Conservation (phyloP, 1,140 invertebrate species). For the Amphibalanus amphitrite region DNA sequence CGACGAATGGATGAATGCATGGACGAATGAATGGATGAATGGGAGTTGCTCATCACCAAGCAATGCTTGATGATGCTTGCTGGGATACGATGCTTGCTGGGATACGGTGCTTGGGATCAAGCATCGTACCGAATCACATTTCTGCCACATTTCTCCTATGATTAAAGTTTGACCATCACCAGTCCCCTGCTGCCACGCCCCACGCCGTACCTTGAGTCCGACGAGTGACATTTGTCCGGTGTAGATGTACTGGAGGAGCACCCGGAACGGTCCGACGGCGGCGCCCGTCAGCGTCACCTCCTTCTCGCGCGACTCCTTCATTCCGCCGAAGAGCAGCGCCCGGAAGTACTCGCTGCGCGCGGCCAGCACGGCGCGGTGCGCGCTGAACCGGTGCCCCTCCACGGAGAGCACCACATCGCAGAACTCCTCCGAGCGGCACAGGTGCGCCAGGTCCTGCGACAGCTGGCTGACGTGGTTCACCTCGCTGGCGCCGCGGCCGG, state of each 20-base stretch:
- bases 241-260: constrained; percentile 86
- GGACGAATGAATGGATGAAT: no score
- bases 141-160: no score
- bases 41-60: no score
- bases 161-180: no score
- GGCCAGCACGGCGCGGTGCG: constrained; percentile 79
- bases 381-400: constrained; percentile 60
- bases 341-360: constrained; percentile 88
- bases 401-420: constrained; percentile 80
- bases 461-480: constrained; percentile 18
- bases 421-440: constrained; percentile 73
- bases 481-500: no score
- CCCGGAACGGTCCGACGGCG: constrained; percentile 73
- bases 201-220: constrained; percentile 42
- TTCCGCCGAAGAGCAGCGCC: constrained; percentile 71
- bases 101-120: no score
- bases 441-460: constrained; percentile 19
- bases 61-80: no score
- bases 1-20: no score
- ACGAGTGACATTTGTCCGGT: constrained; percentile 71
- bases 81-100: no score
- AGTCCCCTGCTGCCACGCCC: no score
- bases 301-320: constrained; percentile 61
- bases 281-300: constrained; percentile 74
- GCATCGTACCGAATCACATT: no score